Evolutionary conservation across 2,888 invertebrate species (phyloP), one percentile per base, ranked within the genome.

Genomic region (Altica lythri): DNA sequence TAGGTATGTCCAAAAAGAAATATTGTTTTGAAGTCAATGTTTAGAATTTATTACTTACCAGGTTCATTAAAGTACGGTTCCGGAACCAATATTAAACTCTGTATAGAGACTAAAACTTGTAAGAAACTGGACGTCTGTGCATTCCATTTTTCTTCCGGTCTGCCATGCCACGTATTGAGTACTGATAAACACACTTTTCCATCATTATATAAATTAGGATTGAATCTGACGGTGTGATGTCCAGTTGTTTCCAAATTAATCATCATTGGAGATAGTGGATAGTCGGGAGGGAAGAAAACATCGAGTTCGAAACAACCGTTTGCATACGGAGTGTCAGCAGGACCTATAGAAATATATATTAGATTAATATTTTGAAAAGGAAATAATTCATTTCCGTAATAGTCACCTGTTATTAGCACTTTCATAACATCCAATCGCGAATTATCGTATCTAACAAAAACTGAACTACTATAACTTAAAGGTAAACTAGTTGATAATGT

Each of bases 121-220:
- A 95, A 81, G 72, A 96, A 94, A 75, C 93, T 94, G 35, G 94
- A 95, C 0, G 95, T 95, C 75, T 94, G 92, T 57, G 95, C 89
- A 78, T 94, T 95, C 95, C 95, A 96, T 76, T 95, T 94, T 78
- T 96, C 96, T 78, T 95, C 95, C 16, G 95, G 95, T 47, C 95
- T 81, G 4, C 95, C 95, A 76, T 95, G 95, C 95, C 95, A 96
- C 2, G 95, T 96, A 78, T 95, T 95, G 62, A 96, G 81, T 61
- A 96, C 92, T 64, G 94, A 94, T 72, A 96, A 86, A 76, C 95
- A 96, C 56, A 90, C 91, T 82, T 95, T 95, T 61, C 95, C 95
- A 78, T 95, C 95, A 81, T 92, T 92, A 78, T 94, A 94, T 48
- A 94, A 82, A 83, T 94, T 94, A 59, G 94, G 94, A 82, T 94